Conservation (phyloP, 2,797 vertebrate species). For the Anguilla obscura region DNA sequence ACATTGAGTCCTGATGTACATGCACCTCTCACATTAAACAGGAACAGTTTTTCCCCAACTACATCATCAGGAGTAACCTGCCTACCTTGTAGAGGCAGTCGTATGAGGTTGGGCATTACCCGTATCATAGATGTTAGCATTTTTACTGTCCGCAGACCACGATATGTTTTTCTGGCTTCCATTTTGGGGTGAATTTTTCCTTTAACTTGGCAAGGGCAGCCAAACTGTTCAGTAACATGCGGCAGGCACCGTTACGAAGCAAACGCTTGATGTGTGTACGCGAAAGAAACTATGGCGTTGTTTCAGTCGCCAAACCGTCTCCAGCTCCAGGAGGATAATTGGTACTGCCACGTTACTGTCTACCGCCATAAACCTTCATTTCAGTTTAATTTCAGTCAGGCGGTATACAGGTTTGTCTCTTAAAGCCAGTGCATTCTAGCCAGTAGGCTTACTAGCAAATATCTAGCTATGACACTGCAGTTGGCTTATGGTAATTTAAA, state of each 20-base stretch:
- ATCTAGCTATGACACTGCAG: background rate
- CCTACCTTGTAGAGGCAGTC: too few species aligned
- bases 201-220: background rate
- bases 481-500: background rate
- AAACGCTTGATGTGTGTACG: too few species aligned
- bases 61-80: too few species aligned
- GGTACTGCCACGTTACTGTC: background rate
- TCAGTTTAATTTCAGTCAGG: slow-evolving; percentile 1
- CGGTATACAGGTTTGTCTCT: background rate
- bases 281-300: background rate
- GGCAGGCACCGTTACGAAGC: too few species aligned
- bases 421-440: background rate
- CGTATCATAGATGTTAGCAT: too few species aligned
- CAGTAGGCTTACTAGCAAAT: background rate
- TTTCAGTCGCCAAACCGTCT: background rate
- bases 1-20: too few species aligned
- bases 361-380: background rate
- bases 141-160: too few species aligned
- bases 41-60: too few species aligned
- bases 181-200: too few species aligned
- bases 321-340: background rate
- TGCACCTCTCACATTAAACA: too few species aligned
- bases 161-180: too few species aligned
- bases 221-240: background rate
- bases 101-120: too few species aligned